These are phyloP conservation scores for Pluvianellus socialis DNA, from an alignment of 2,113 vertebrate species.

Conservation along the genomic window DNA sequence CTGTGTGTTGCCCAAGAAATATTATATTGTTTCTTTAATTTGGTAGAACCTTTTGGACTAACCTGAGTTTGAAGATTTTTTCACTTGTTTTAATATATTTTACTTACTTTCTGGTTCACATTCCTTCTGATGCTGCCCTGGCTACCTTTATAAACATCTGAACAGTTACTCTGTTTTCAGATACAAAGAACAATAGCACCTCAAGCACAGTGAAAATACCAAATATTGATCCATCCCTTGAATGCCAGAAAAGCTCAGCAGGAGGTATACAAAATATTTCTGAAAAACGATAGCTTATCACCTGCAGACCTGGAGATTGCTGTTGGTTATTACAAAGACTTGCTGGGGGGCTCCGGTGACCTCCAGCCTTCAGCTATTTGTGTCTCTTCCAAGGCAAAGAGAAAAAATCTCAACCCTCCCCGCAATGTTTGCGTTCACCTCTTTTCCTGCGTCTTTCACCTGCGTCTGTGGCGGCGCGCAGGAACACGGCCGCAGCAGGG, in stretches of 20 bases:
- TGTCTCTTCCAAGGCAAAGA: constrained; percentile 48
- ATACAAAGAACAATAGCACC: constrained; percentile 62
- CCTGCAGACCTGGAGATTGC: constrained; percentile 42
- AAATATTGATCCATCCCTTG: constrained; percentile 58
- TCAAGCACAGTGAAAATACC: background rate
- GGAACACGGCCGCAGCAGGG: background rate
- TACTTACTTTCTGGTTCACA: background rate
- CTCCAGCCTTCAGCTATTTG: constrained; percentile 53
- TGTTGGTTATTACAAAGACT: constrained; percentile 27
- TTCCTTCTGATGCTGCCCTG: constrained; percentile 30
- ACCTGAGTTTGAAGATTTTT: background rate
- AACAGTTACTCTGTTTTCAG: constrained; percentile 47
- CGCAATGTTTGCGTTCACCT: constrained; percentile 17
- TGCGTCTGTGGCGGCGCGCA: background rate
- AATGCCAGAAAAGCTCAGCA: constrained; percentile 51
- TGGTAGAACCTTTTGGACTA: background rate
- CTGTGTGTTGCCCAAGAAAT: background rate
- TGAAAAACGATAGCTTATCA: constrained; percentile 57
- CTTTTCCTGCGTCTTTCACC: background rate
- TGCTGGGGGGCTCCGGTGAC: constrained; percentile 51
- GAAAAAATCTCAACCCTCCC: constrained; percentile 3
- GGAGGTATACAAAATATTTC: constrained; percentile 51
- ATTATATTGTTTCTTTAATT: background rate
- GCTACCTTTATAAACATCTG: constrained; percentile 41
- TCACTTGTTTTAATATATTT: background rate